A percentile compares a stretch with the other conserved stretches of the same genome.
Conservation (phyloP, 2,888 invertebrate genomes). For the Syrista parreyssii region DNA sequence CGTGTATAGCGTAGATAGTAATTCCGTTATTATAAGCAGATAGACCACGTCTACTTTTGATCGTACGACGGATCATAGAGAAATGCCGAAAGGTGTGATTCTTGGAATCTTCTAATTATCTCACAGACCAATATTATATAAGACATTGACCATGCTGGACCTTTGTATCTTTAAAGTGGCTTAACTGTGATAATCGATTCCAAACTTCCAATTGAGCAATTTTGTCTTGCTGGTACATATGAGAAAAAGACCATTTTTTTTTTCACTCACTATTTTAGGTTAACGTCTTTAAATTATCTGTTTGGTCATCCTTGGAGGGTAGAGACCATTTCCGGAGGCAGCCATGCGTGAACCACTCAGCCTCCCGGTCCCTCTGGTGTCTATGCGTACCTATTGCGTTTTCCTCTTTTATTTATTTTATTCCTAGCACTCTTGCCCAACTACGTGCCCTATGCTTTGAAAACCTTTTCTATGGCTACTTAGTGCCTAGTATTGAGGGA, state of each 20-base stretch:
- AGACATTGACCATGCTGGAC: not conserved
- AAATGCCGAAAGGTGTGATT: not conserved
- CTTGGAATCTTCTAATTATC: not conserved
- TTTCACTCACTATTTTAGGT: not conserved
- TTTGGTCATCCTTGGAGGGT: not conserved
- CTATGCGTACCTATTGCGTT: not conserved
- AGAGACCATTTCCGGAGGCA: not conserved
- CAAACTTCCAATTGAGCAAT: not conserved
- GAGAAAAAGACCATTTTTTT: not conserved
- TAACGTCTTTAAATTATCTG: not conserved
- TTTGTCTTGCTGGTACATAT: not conserved
- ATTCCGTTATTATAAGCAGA: not conserved
- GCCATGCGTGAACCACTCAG: not conserved
- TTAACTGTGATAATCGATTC: not conserved
- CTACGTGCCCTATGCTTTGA: not conserved
- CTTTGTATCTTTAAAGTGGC: not conserved
- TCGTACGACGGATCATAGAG: not conserved
- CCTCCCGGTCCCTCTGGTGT: not conserved
- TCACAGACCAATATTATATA: too few species aligned
- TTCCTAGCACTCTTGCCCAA: not conserved
- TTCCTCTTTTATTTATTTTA: not conserved
- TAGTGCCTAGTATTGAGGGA: conserved; percentile 11
- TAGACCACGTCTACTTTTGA: not conserved
- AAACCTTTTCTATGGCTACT: conserved; percentile 7
- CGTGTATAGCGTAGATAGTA: not conserved